A percentile compares a stretch with the other conserved stretches of the same genome.
These are phyloP conservation scores for Istiophorus platypterus DNA, from an alignment of 2,113 vertebrate genomes.

Conservation along the genomic window DNA sequence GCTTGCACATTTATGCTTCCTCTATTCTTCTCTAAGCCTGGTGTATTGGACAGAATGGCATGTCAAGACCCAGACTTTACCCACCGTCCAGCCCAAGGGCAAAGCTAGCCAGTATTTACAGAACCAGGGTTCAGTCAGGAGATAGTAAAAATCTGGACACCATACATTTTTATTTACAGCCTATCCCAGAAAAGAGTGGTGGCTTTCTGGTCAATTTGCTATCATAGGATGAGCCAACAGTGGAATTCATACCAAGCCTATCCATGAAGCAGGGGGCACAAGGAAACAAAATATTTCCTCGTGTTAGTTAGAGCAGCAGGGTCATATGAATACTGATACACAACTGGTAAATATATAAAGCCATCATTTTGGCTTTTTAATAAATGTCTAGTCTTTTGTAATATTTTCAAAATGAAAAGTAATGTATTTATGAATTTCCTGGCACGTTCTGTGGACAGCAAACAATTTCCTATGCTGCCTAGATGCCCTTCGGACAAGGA, in stretches of 20 bases:
- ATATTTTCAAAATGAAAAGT: slow-evolving; percentile 86
- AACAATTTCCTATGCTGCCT: slow-evolving; percentile 87
- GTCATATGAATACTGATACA: slow-evolving; percentile 69
- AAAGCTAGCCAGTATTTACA: slow-evolving; percentile 55
- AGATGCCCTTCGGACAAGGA: slow-evolving; percentile 83
- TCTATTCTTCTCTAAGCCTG: neutral
- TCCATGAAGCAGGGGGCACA: slow-evolving; percentile 66
- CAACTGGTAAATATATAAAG: slow-evolving; percentile 84
- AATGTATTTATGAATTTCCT: slow-evolving; percentile 84
- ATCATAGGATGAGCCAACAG: slow-evolving; percentile 73
- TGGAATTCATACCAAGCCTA: slow-evolving; percentile 73
- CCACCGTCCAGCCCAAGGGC: slow-evolving; percentile 42
- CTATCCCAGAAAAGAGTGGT: slow-evolving; percentile 75
- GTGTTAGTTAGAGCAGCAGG: slow-evolving; percentile 68
- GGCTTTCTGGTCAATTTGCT: slow-evolving; percentile 80
- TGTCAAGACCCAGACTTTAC: slow-evolving; percentile 38
- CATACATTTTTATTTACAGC: slow-evolving; percentile 70
- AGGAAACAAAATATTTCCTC: slow-evolving; percentile 72
- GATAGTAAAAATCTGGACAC: slow-evolving; percentile 64
- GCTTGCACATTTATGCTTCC: slow-evolving; percentile 11
- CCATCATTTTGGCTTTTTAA: slow-evolving; percentile 85
- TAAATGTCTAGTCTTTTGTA: slow-evolving; percentile 83
- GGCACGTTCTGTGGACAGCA: slow-evolving; percentile 82
- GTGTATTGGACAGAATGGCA: slow-evolving; percentile 40
- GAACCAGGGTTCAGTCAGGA: slow-evolving; percentile 50